phyloP scores from a whole-genome alignment of 92 coral and sea anemone species.

The Phymanthus crucifer region DNA sequence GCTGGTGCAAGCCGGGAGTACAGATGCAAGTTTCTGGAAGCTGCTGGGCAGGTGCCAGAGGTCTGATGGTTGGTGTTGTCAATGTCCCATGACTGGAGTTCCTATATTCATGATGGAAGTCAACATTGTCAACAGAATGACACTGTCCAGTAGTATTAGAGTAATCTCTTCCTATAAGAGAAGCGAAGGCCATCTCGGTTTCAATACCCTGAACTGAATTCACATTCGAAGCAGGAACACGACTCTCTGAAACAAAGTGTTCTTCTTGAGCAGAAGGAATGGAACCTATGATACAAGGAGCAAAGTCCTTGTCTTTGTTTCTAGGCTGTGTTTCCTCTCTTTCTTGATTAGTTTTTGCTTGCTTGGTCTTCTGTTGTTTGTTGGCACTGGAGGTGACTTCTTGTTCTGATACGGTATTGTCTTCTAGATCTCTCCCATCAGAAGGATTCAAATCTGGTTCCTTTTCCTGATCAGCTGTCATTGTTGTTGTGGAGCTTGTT shows the following conservation, averaged over 20 bases:
- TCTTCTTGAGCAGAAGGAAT: background rate
- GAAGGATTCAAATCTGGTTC: background rate
- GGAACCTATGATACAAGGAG: background rate
- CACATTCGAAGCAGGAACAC: background rate
- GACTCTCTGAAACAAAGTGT: background rate
- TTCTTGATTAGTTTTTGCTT: background rate
- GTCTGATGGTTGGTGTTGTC: background rate
- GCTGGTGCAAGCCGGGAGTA: conserved; percentile 4
- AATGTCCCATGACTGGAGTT: background rate
- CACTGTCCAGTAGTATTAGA: background rate
- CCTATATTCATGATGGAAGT: conserved; percentile 9
- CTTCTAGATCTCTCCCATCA: background rate
- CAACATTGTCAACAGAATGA: background rate
- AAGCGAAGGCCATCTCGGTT: background rate
- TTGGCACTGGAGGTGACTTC: background rate
- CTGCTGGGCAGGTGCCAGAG: background rate
- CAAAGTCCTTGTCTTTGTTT: background rate
- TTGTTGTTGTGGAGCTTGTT: background rate
- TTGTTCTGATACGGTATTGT: background rate
- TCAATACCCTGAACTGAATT: background rate
- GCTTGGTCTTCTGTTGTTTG: background rate
- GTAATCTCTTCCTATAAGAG: background rate
- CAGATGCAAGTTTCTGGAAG: conserved; percentile 10
- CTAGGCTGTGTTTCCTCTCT: background rate
- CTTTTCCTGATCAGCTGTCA: background rate